Evolutionary conservation across 2,113 vertebrate species (phyloP).

Genomic region (Microcebus ravelobensis): DNA sequence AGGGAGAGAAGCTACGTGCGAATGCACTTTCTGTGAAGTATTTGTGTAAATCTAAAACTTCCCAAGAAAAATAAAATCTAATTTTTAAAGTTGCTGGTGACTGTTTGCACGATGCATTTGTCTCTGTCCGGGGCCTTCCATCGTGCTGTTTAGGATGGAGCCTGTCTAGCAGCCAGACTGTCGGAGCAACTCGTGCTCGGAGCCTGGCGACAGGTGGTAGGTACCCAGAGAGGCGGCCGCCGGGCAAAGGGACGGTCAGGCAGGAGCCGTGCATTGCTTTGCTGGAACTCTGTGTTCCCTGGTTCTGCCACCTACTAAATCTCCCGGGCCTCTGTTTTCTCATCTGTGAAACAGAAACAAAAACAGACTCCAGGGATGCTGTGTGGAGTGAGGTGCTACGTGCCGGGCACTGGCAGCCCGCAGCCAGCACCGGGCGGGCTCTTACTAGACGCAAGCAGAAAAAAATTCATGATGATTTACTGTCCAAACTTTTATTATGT

Average conservation of each 20-base stretch:
- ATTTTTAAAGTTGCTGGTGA: not conserved
- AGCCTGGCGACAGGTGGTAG: not conserved
- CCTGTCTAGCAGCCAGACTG: not conserved
- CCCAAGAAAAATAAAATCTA: not conserved
- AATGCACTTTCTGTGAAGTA: not conserved
- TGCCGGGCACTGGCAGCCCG: accelerated
- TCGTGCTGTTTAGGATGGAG: not conserved
- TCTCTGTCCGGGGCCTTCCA: too few species aligned
- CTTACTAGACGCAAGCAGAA: not conserved
- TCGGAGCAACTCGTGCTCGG: not conserved
- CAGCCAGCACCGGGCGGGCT: accelerated
- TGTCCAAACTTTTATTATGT: too few species aligned
- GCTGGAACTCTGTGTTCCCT: not conserved
- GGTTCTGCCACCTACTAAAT: not conserved
- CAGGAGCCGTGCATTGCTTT: not conserved
- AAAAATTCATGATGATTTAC: not conserved
- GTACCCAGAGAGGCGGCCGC: too few species aligned
- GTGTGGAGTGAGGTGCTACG: accelerated
- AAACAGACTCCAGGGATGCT: not conserved
- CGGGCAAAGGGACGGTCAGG: not conserved
- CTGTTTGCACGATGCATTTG: not conserved
- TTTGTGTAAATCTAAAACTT: not conserved
- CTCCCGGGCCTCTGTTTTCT: not conserved
- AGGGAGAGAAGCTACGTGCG: accelerated
- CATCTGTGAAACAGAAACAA: not conserved